These are phyloP conservation scores for Hypocryptadius cinnamomeus DNA, from an alignment of 2,113 vertebrate species.

Conservation along the genomic window DNA sequence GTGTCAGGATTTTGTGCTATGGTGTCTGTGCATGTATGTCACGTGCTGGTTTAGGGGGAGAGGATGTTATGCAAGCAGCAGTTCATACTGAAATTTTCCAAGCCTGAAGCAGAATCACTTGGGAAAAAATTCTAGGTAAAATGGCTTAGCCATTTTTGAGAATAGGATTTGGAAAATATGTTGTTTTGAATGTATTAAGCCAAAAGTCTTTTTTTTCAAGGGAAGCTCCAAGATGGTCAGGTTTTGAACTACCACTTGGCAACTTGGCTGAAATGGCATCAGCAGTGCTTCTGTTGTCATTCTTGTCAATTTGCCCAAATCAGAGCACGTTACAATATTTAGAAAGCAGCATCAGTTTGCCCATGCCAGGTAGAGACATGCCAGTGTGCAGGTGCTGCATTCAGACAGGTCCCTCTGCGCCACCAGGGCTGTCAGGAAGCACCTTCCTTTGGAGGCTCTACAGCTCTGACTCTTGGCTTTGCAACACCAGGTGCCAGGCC, in stretches of 20 bases:
- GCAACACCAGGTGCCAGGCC: neutral
- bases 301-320: neutral
- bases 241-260: neutral
- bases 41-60: neutral
- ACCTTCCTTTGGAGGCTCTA: neutral
- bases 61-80: neutral
- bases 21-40: neutral
- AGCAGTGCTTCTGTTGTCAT: neutral
- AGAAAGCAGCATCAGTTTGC: neutral
- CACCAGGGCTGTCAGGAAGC: neutral
- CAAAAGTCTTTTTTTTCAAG: neutral
- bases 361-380: fast-evolving
- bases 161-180: neutral
- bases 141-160: neutral
- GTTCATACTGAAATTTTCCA: neutral
- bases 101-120: neutral
- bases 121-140: neutral
- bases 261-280: neutral
- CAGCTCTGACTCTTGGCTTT: neutral
- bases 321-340: neutral
- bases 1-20: neutral
- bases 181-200: neutral
- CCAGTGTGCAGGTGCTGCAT: fast-evolving
- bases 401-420: neutral
- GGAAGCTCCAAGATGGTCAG: neutral